Base-by-base conservation (phyloP, 2,113 vertebrate species). In the Crypturellus undulatus region DNA sequence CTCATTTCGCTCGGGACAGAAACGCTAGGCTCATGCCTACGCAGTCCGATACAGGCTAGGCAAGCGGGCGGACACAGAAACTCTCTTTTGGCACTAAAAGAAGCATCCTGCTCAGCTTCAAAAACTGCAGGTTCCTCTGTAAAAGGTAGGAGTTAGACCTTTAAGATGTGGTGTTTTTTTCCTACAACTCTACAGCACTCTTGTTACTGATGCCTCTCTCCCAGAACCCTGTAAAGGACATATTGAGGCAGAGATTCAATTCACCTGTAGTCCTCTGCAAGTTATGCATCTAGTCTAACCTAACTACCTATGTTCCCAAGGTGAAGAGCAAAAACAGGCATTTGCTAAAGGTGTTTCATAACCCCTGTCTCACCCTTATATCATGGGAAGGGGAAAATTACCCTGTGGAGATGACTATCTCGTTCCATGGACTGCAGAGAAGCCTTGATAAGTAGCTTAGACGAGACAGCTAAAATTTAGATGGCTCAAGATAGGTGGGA, bases 341-440 rank as follows among this genome's bases (percentile, higher is more conserved):
- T 24, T 47, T 92, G 73, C 70, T 69, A 34, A 79, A 72, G 30
- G 20, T 84, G 17, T 73, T 93, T 84, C 43, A 70, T 62, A 85
- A 70, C 26, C 20, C 3, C 34, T 58, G 10, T 76, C 52, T 62
- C 49, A 52, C 42, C 52, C 25, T 82, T 8, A 34, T 59, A 34
- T 20, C 75, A 70, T 1, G 45, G 43, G n/a, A 85, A 87, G 49
- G 76, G 49, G 78, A 79, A 13, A 90, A 62, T 54, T 70, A 58
- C 14, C 16, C n/a, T 0, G 0, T 10, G 63, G 64, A 91, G 67
- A 83, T 88, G 40, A n/a, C 36, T 63, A 3, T 73, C 84, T 25
- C 62, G 43, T 65, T 87, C 79, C 2, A 4, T 21, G 68, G 47
- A 11, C 58, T 84, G 36, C 67, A 68, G 0, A 0, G 71, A 20